Percentiles rank a stretch among this genome's conserved stretches.
phyloP scores from a whole-genome alignment of 2,888 invertebrate genomes.

The Tryphoninae sp. region DNA sequence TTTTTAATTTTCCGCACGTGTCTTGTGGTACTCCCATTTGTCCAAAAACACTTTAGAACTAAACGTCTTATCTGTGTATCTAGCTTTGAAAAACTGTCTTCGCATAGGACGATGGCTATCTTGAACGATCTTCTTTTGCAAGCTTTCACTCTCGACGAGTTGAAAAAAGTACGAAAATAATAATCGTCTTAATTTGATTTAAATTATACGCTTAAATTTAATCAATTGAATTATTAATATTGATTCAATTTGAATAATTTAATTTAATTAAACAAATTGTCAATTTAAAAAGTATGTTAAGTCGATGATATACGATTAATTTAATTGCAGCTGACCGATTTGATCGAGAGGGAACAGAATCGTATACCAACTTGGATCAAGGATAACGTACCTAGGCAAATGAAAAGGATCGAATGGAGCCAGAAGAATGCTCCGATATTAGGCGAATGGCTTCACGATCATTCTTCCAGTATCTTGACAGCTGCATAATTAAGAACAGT shows the following conservation, averaged over 20 bases:
- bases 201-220: background rate
- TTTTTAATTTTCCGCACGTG: background rate
- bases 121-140: constrained; percentile 54
- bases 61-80: background rate
- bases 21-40: background rate
- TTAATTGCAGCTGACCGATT: constrained; percentile 51
- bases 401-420: constrained; percentile 56
- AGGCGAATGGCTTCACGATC: constrained; percentile 60
- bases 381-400: constrained; percentile 34
- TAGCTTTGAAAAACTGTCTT: constrained; percentile 48
- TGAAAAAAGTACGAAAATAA: constrained; percentile 55
- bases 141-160: constrained; percentile 45
- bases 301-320: background rate
- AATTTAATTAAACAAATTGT: background rate
- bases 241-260: background rate
- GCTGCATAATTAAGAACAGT: constrained; percentile 9
- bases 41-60: background rate
- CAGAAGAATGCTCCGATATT: constrained; percentile 56
- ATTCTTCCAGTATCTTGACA: constrained; percentile 3
- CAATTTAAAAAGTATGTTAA: background rate
- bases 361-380: constrained; percentile 26
- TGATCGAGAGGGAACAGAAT: constrained; percentile 30
- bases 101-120: constrained; percentile 34
- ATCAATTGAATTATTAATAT: background rate
- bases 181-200: background rate